Evolutionary conservation across 2,113 vertebrate genomes (phyloP).

Genomic region (Caranx melampygus): DNA sequence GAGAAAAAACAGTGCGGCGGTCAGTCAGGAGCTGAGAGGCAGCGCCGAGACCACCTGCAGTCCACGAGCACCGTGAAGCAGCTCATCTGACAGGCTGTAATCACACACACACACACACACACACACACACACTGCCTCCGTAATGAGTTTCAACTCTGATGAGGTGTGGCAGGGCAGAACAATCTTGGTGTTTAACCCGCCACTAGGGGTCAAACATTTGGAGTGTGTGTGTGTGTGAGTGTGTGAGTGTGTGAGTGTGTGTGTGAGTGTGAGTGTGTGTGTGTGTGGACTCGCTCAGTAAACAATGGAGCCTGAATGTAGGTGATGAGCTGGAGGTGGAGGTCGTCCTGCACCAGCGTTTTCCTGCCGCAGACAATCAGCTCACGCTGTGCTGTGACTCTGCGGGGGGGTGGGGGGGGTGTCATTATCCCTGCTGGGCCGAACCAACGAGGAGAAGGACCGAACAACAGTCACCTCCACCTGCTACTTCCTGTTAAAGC

Average conservation of each 20-base stretch:
- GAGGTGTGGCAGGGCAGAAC: slow-evolving; percentile 57
- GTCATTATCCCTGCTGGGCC: slow-evolving; percentile 64
- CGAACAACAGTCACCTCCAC: no score
- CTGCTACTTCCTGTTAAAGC: no score
- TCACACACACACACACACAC: slow-evolving; percentile 34
- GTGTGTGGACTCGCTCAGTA: slow-evolving; percentile 12
- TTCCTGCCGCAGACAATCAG: slow-evolving; percentile 65
- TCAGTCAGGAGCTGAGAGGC: slow-evolving; percentile 19
- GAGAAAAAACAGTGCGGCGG: no score
- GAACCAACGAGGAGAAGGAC: no score
- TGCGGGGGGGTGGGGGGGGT: neutral
- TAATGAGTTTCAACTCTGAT: slow-evolving; percentile 70
- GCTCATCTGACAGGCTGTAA: slow-evolving; percentile 18
- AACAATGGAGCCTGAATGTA: slow-evolving; percentile 68
- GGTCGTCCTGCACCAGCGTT: slow-evolving; percentile 49
- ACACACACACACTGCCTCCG: slow-evolving; percentile 49
- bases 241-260: slow-evolving; percentile 33
- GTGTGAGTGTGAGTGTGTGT: neutral
- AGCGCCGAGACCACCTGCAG: slow-evolving; percentile 26
- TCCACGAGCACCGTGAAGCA: slow-evolving; percentile 27
- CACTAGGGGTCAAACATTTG: slow-evolving; percentile 58
- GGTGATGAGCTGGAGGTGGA: slow-evolving; percentile 73
- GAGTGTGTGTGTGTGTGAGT: slow-evolving; percentile 36
- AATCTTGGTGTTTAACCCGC: slow-evolving; percentile 77
- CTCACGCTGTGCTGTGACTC: slow-evolving; percentile 50